These are phyloP conservation scores for Chloroclystis v-ata DNA, from an alignment of 2,888 invertebrate species.

Conservation along the genomic window DNA sequence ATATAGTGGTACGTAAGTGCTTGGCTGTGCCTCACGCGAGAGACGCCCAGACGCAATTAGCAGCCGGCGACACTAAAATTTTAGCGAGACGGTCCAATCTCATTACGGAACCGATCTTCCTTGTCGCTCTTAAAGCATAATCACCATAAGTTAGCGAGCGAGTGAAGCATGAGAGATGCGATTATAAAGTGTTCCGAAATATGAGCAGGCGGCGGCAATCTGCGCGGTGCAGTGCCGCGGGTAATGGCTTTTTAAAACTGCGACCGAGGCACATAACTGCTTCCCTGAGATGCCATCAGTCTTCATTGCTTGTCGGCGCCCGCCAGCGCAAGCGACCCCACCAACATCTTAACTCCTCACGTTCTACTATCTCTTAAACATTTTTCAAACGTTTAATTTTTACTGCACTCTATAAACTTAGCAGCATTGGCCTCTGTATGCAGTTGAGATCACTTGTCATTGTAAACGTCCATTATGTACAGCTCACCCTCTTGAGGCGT, in stretches of 20 bases:
- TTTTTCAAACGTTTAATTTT: conserved; percentile 57
- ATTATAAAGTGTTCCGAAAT: conserved; percentile 78
- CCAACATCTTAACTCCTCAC: conserved; percentile 69
- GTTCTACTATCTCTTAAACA: conserved; percentile 53
- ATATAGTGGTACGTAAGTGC: too few species aligned
- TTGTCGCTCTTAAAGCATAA: conserved; percentile 76
- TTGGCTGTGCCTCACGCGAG: too few species aligned
- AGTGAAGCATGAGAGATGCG: conserved; percentile 76
- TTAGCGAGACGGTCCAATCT: conserved; percentile 76
- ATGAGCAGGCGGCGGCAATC: conserved; percentile 65
- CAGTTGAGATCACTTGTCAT: conserved; percentile 20
- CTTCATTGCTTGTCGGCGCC: conserved; percentile 79
- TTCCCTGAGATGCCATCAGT: conserved; percentile 76
- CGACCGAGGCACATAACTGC: conserved; percentile 78
- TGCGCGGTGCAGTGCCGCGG: conserved; percentile 71
- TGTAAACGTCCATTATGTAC: conserved; percentile 20
- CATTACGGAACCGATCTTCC: conserved; percentile 75
- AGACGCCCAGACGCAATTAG: conserved; percentile 67
- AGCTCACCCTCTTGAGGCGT: conserved; percentile 19
- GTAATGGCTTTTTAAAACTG: conserved; percentile 79
- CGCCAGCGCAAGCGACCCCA: conserved; percentile 50
- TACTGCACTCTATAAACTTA: conserved; percentile 21
- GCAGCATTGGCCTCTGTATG: conserved; percentile 2
- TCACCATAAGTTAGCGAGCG: conserved; percentile 76
- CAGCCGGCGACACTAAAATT: conserved; percentile 74